Percentiles rank a stretch among this genome's conserved stretches.
Evolutionary conservation across 2,888 invertebrate genomes (phyloP).

Genomic region (Anoplius nigerrimus): DNA sequence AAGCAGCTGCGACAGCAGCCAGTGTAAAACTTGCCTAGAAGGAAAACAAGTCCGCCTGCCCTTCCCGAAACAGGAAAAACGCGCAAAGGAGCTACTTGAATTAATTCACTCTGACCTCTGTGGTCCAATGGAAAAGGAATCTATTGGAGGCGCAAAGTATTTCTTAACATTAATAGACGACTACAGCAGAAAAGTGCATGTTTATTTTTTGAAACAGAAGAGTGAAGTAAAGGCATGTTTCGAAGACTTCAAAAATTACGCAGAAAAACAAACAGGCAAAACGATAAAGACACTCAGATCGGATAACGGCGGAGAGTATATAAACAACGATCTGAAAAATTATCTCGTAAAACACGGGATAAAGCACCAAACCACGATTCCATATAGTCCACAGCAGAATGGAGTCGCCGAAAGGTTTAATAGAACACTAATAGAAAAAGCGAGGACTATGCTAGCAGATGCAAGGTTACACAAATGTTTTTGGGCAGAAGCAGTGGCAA

Average conservation of each 20-base stretch:
- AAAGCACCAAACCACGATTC: slow-evolving; percentile 17
- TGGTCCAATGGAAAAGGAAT: neutral
- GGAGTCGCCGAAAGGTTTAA: slow-evolving; percentile 18
- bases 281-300: slow-evolving; percentile 11
- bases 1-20: slow-evolving; percentile 19
- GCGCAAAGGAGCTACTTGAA: slow-evolving; percentile 5
- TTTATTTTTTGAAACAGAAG: neutral
- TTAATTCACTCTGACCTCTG: slow-evolving; percentile 9
- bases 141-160: slow-evolving; percentile 3
- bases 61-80: slow-evolving; percentile 37
- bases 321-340: neutral
- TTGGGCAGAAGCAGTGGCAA: neutral
- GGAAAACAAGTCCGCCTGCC: slow-evolving; percentile 11
- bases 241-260: neutral
- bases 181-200: neutral
- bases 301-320: slow-evolving; percentile 6
- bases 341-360: slow-evolving; percentile 19
- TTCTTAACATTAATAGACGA: slow-evolving; percentile 5
- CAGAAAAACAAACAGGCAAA: slow-evolving; percentile 5
- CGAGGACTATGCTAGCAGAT: slow-evolving; percentile 21
- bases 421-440: slow-evolving; percentile 22
- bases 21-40: slow-evolving; percentile 33
- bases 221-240: neutral
- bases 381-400: slow-evolving; percentile 29
- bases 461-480: neutral